Conservation (phyloP, 1,140 invertebrate genomes). For the Musca domestica region DNA sequence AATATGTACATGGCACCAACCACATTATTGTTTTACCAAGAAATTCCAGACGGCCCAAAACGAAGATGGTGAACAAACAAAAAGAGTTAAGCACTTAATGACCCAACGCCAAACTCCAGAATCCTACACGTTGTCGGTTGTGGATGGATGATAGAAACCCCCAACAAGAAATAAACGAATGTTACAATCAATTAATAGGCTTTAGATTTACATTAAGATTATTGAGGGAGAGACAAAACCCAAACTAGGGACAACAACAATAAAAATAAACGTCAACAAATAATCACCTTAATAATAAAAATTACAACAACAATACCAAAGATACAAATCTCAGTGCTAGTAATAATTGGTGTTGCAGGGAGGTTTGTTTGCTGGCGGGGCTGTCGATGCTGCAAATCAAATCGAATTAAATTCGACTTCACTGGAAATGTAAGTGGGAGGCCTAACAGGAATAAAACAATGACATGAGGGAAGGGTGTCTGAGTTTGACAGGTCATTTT, state of each 20-base stretch:
- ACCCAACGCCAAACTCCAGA: not conserved
- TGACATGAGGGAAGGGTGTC: too few species aligned
- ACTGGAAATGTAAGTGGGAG: too few species aligned
- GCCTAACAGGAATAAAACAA: too few species aligned
- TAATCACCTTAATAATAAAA: conserved; percentile 13
- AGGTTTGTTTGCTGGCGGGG: too few species aligned
- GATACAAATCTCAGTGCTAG: not conserved
- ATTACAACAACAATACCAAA: conserved; percentile 8
- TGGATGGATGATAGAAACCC: not conserved
- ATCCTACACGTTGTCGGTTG: not conserved
- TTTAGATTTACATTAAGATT: conserved; percentile 34
- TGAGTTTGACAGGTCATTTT: too few species aligned
- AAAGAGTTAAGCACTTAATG: conserved; percentile 6
- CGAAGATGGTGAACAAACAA: not conserved
- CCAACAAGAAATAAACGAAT: conserved; percentile 29
- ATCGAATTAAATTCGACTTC: too few species aligned
- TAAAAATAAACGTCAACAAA: conserved; percentile 21
- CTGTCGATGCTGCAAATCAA: too few species aligned
- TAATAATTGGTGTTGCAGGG: not conserved
- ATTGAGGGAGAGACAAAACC: not conserved
- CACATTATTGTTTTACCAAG: not conserved
- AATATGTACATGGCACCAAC: not conserved
- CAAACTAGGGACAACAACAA: not conserved
- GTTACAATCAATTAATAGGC: conserved; percentile 50
- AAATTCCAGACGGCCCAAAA: not conserved